These are phyloP conservation scores for Mormyrus proboscirostris DNA, from an alignment of 2,797 vertebrate species.

Conservation along the genomic window DNA sequence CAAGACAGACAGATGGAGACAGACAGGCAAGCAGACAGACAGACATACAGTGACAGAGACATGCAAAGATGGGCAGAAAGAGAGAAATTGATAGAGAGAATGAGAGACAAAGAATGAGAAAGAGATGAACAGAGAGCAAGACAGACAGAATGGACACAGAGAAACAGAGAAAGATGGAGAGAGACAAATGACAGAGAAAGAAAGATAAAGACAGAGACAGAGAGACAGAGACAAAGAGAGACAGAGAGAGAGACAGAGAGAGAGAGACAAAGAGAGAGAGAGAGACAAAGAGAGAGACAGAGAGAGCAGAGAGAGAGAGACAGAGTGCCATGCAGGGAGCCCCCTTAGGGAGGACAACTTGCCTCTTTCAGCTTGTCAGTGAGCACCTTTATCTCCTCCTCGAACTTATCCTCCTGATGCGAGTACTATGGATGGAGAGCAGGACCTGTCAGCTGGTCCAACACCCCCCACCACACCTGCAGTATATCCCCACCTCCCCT, in stretches of 20 bases:
- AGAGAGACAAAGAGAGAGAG: not conserved
- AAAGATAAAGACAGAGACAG: not conserved
- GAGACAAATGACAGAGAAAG: not conserved
- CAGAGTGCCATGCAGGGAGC: not conserved
- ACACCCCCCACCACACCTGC: not conserved
- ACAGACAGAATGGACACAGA: not conserved
- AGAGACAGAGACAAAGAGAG: not conserved
- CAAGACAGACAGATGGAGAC: not conserved
- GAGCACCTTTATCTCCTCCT: slow-evolving; percentile 98
- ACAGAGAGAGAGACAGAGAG: not conserved
- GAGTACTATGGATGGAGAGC: slow-evolving; percentile 73
- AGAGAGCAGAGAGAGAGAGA: not conserved
- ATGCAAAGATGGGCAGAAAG: not conserved
- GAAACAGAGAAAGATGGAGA: not conserved
- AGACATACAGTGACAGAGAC: too few species aligned
- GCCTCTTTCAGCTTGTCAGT: slow-evolving; percentile 99
- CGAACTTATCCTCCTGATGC: slow-evolving; percentile 98
- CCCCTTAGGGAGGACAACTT: slow-evolving; percentile 44
- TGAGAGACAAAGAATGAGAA: not conserved
- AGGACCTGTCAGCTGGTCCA: not conserved
- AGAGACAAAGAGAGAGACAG: not conserved
- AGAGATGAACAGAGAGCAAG: not conserved
- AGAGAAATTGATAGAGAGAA: not conserved
- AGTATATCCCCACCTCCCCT: not conserved
- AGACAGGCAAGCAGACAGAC: not conserved